These are phyloP conservation scores for Mycogona germanica DNA, from an alignment of 2,888 invertebrate species.

Conservation along the genomic window DNA sequence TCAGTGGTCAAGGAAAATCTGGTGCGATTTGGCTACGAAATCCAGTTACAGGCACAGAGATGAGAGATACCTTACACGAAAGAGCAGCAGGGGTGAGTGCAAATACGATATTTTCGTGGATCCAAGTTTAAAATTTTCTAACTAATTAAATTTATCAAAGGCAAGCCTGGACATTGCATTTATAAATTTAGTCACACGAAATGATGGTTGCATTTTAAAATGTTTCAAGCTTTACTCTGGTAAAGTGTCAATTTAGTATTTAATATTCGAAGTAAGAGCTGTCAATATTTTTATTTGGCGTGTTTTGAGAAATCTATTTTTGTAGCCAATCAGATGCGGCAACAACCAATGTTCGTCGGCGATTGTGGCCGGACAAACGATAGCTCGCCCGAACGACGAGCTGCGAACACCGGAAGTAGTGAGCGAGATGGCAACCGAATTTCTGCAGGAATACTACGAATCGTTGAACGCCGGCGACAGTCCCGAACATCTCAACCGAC, in stretches of 20 bases:
- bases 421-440: conserved; percentile 73
- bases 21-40: background rate
- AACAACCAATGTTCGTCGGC: conserved; percentile 15
- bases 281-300: no score
- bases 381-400: conserved; percentile 22
- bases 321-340: background rate
- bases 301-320: no score
- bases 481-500: background rate
- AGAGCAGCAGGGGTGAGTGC: background rate
- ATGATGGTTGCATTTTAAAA: no score
- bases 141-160: no score
- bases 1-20: no score
- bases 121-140: background rate
- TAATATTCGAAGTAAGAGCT: no score
- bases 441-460: conserved; percentile 59
- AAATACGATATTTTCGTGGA: background rate
- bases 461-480: background rate
- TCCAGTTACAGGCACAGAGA: background rate
- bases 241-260: no score
- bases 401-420: conserved; percentile 46
- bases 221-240: no score
- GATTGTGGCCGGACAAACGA: conserved; percentile 27
- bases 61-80: background rate
- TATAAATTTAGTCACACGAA: no score
- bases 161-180: no score